Base-by-base conservation (phyloP, 2,888 invertebrate species). In the Diaperis boleti region DNA sequence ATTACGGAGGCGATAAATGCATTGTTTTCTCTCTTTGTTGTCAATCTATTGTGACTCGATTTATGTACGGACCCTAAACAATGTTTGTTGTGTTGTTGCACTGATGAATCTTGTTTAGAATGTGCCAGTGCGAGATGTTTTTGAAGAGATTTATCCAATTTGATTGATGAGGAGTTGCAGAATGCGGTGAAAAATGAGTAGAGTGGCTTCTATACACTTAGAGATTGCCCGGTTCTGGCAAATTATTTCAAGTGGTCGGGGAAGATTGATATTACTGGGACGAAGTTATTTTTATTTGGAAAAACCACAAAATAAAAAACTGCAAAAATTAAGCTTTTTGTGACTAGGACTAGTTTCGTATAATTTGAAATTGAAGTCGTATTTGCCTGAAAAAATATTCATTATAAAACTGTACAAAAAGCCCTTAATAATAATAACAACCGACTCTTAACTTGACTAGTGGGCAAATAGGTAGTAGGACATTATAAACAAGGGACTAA, bases 51-150 rank as follows among this genome's bases (percentile, higher is more conserved):
- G 60, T 64, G 64, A 41, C 54, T 35, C 56, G 64, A 55, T 64
- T 60, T 50, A 56, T 45, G 20, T 64, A 15, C 22, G 45, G 33
- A 22, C 55, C 29, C 31, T 11, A 13, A 44, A 52, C 45, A 39
- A 62, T 55, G 59, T 65, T 65, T 65, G 59, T 65, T 65, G 62
- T 47, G 59, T 65, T n/a, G n/a, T n/a, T 59, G 57, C 57, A 50
- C 15, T 55, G 42, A 55, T 52, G 65, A 50, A 61, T 62, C 50
- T 22, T 41, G 55, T 45, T 45, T 45, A 44, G 56, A 31, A 37
- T 35, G 45, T 47, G 45, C 5, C 8, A 22, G 13, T 33, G 20
- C 29, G 15, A 55, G 55, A 55, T 55, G 33, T 55, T 45, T 57
- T 56, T 56, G 10, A 8, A 10, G 10, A 13, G 29, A 10, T 52